These are phyloP conservation scores for Phortica variegata DNA, from an alignment of 1,140 invertebrate genomes.

Conservation along the genomic window DNA sequence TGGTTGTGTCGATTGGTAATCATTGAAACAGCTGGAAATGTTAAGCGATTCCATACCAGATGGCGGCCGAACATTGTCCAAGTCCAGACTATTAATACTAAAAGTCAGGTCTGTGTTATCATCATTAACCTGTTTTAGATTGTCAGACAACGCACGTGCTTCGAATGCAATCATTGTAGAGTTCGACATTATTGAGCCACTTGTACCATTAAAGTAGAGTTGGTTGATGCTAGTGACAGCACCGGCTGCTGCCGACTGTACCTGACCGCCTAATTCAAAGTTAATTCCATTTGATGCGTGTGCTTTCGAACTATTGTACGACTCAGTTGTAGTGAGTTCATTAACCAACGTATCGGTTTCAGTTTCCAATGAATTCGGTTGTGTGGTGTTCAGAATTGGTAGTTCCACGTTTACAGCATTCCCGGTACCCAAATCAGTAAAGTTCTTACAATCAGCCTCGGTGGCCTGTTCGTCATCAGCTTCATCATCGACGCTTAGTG, in stretches of 20 bases:
- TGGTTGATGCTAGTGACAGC: constrained; percentile 9
- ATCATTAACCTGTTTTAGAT: constrained; percentile 58
- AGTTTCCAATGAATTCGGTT: constrained; percentile 33
- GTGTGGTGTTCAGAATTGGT: constrained; percentile 12
- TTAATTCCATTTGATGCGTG: constrained; percentile 26
- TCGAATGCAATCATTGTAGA: constrained; percentile 72
- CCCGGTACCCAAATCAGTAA: constrained; percentile 29
- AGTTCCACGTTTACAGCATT: constrained; percentile 11
- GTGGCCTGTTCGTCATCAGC: constrained; percentile 32
- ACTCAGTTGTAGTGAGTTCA: neutral
- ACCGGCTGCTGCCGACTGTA: constrained; percentile 29
- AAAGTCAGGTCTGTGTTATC: constrained; percentile 59
- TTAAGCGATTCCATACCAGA: constrained; percentile 66
- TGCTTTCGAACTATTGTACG: neutral
- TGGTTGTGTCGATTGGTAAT: constrained; percentile 29
- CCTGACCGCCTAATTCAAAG: constrained; percentile 48
- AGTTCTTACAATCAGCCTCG: constrained; percentile 24
- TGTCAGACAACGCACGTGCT: constrained; percentile 70
- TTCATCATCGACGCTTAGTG: constrained; percentile 65
- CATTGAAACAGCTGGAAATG: constrained; percentile 36
- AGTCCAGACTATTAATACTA: constrained; percentile 65
- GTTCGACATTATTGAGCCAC: constrained; percentile 61
- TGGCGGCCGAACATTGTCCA: constrained; percentile 77
- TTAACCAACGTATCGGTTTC: constrained; percentile 31
- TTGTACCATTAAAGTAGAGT: constrained; percentile 39